phyloP scores from a whole-genome alignment of 2,888 invertebrate genomes.

The Sinodicranocentrus sp. region DNA sequence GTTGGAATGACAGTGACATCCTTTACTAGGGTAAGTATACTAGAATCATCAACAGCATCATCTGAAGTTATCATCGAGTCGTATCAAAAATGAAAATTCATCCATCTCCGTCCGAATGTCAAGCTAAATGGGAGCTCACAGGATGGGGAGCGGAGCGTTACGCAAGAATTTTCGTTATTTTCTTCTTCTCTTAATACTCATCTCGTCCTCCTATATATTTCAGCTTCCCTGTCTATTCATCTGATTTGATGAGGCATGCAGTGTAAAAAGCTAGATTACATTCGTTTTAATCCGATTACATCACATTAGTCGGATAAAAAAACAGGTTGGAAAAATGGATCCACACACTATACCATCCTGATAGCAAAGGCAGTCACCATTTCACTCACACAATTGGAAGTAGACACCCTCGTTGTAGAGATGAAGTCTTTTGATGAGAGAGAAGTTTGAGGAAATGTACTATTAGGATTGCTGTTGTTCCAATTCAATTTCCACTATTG shows the following conservation, averaged over 20 bases:
- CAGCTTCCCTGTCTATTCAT: slow-evolving; percentile 52
- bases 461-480: slow-evolving; percentile 16
- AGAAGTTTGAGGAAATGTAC: slow-evolving; percentile 32
- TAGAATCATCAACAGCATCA: slow-evolving; percentile 23
- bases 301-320: slow-evolving; percentile 37
- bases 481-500: too few relatives aligned
- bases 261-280: slow-evolving; percentile 60
- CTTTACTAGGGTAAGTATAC: too few relatives aligned
- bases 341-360: too few relatives aligned
- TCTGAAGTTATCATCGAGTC: slow-evolving; percentile 42
- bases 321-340: neutral
- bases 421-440: too few relatives aligned
- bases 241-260: slow-evolving; percentile 61
- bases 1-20: slow-evolving; percentile 49
- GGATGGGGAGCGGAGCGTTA: neutral
- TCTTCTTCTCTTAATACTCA: too few relatives aligned
- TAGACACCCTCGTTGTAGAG: too few relatives aligned
- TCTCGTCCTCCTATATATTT: too few relatives aligned
- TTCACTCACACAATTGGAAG: too few relatives aligned
- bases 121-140: slow-evolving; percentile 44
- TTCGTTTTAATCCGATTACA: slow-evolving; percentile 64
- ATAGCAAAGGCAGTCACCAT: too few relatives aligned
- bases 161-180: too few relatives aligned
- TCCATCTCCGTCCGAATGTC: slow-evolving; percentile 35
- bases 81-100: slow-evolving; percentile 41